Base-by-base conservation (phyloP, 2,113 vertebrate genomes). In the Monarcha castaneiventris region DNA sequence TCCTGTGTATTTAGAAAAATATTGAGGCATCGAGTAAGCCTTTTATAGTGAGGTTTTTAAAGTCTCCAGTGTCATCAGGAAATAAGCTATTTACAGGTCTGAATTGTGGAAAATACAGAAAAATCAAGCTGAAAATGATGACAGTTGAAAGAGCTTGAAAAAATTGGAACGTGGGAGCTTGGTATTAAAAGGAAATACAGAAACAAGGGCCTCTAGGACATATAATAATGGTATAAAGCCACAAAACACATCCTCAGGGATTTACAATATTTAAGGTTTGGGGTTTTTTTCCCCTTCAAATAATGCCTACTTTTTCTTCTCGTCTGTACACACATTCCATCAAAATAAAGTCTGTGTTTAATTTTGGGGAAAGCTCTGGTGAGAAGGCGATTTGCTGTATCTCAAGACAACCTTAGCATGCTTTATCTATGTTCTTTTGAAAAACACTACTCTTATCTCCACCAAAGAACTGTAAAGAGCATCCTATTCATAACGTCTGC, bases 381-480 rank as follows among this genome's bases (percentile, higher is more conserved):
- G 74, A 93, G 84, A 39, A 79, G 64, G 84, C 0, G 2, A 63
- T 80, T 85, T 91, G 71, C 84, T 84, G 55, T 55, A 43, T 80
- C 93, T 93, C 3, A 25, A 5, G 79, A 69, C 82, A 87, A 83
- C 91, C 85, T 91, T 13, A 89, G 89, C 67, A 54, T n/a, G 69
- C 89, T 91, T 86, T 84, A 79, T 94, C 91, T 77, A 55, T 17
- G 25, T 35, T 85, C 91, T 48, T 93, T 69, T 73, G 92, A 90
- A 84, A 85, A 96, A 92, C 27, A 77, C 87, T 21, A 23, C 49
- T 66, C 87, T 94, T 90, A 93, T 92, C 92, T 93, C 63, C 71
- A 6, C 59, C 26, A 59, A 88, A 87, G 67, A 86, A 91, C 86
- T 37, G 68, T 23, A 4, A 35, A 93, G 69, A 93, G 35, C 56